A percentile compares a stretch with the other conserved stretches of the same genome.
Evolutionary conservation across 1,140 invertebrate genomes (phyloP).

Genomic region (Bilobella aurantiaca): DNA sequence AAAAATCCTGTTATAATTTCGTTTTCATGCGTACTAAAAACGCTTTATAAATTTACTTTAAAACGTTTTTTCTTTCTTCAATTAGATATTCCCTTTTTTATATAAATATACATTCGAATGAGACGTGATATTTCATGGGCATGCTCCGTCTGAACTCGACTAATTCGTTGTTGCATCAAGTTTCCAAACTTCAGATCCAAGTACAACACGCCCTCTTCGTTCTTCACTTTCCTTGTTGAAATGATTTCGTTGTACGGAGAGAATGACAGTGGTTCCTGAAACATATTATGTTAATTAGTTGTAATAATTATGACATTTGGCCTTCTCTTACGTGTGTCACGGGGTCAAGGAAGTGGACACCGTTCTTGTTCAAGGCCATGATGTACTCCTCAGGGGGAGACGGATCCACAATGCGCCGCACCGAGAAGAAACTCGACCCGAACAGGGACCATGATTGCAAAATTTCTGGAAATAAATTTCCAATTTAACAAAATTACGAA

Average conservation of each 20-base stretch:
- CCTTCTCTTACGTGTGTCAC: conserved; percentile 80
- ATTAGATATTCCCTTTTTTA: conserved; percentile 35
- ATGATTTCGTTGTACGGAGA: conserved; percentile 92
- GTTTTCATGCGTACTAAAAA: too few species aligned
- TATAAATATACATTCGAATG: conserved; percentile 60
- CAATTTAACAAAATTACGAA: not conserved
- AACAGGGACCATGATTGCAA: conserved; percentile 90
- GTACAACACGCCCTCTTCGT: conserved; percentile 84
- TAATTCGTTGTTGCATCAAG: conserved; percentile 88
- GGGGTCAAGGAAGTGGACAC: conserved; percentile 86
- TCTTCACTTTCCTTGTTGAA: conserved; percentile 82
- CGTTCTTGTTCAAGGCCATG: conserved; percentile 80
- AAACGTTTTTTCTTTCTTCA: not conserved
- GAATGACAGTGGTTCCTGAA: conserved; percentile 46
- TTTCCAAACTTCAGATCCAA: conserved; percentile 96
- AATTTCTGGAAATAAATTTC: conserved; percentile 50
- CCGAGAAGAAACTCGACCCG: conserved; percentile 94
- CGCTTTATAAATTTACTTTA: too few species aligned
- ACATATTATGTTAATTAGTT: not conserved
- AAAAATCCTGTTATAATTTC: too few species aligned
- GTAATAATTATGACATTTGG: not conserved
- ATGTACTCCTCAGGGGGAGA: conserved; percentile 64
- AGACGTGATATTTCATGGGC: conserved; percentile 89
- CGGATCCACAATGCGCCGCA: conserved; percentile 74
- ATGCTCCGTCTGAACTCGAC: conserved; percentile 90